These are phyloP conservation scores for Parazoanthus atlanticus DNA, from an alignment of 92 coral and sea anemone genomes.

Conservation along the genomic window DNA sequence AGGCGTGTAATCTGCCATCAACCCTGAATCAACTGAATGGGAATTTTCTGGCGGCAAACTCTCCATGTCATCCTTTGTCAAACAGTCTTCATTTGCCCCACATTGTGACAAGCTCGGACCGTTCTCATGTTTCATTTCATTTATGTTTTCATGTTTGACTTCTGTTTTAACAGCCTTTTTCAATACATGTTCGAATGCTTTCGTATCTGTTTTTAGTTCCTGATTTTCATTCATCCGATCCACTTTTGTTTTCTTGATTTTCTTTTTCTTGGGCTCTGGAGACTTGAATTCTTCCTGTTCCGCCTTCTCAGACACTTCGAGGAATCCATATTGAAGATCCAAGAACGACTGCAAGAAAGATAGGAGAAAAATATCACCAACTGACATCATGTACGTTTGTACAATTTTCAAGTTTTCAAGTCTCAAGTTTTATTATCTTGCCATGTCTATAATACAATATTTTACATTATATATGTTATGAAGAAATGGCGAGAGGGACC, in stretches of 20 bases:
- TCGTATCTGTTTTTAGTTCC: not conserved
- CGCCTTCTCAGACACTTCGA: slow-evolving; percentile 3
- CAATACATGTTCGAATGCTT: not conserved
- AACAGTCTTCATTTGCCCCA: not conserved
- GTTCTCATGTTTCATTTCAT: not conserved
- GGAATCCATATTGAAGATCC: slow-evolving; percentile 30
- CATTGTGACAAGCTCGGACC: not conserved
- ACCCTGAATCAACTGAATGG: not conserved
- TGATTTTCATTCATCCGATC: not conserved
- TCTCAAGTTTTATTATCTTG: too few species aligned
- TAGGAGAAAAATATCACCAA: not conserved
- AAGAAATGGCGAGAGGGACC: too few species aligned
- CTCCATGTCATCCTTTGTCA: not conserved
- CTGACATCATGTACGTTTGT: not conserved
- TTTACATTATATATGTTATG: too few species aligned
- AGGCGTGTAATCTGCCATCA: not conserved
- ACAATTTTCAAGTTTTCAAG: too few species aligned
- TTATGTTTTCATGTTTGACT: not conserved
- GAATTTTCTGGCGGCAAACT: not conserved
- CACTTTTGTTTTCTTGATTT: not conserved
- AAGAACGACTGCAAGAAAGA: slow-evolving; percentile 17
- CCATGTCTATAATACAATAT: too few species aligned
- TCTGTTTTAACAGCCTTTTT: not conserved
- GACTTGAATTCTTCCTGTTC: slow-evolving; percentile 17
- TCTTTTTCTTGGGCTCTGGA: slow-evolving; percentile 23